Percentiles rank a stretch among this genome's conserved stretches.
Evolutionary conservation across 2,797 vertebrate species (phyloP).

Genomic region (Chrosomus eos): DNA sequence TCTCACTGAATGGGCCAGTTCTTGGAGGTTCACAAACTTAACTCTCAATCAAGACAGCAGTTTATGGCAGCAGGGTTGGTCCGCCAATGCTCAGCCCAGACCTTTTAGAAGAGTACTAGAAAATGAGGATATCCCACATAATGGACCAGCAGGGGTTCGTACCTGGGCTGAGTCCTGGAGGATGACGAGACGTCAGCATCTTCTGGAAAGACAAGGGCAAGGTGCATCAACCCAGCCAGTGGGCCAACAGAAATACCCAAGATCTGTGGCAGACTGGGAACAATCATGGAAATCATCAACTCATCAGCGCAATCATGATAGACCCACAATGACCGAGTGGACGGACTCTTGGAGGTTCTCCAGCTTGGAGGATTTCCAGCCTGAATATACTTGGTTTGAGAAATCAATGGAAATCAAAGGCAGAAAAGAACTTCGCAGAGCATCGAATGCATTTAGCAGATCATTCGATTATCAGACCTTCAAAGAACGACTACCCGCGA

Average conservation of each 20-base stretch:
- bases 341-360: slow-evolving; percentile 66
- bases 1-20: slow-evolving; percentile 62
- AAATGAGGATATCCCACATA: slow-evolving; percentile 50
- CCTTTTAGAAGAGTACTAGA: slow-evolving; percentile 40
- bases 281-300: slow-evolving; percentile 66
- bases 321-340: slow-evolving; percentile 66
- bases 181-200: slow-evolving; percentile 52
- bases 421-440: slow-evolving; percentile 44
- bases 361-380: slow-evolving; percentile 18
- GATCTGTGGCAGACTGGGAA: slow-evolving; percentile 63
- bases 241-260: not conserved
- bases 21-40: slow-evolving; percentile 62
- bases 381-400: slow-evolving; percentile 27
- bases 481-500: slow-evolving; percentile 52
- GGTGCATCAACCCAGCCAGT: slow-evolving; percentile 8
- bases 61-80: slow-evolving; percentile 68
- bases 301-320: slow-evolving; percentile 60
- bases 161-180: slow-evolving; percentile 69
- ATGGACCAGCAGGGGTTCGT: slow-evolving; percentile 52
- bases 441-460: slow-evolving; percentile 46
- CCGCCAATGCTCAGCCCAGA: slow-evolving; percentile 27
- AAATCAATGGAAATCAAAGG: slow-evolving; percentile 55
- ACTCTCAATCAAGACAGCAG: slow-evolving; percentile 59
- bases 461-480: slow-evolving; percentile 58
- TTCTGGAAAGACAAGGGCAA: slow-evolving; percentile 20